Percentiles rank a stretch among this genome's conserved stretches.
Evolutionary conservation across 2,888 invertebrate genomes (phyloP).

Genomic region (Neocrepidodera transversa): DNA sequence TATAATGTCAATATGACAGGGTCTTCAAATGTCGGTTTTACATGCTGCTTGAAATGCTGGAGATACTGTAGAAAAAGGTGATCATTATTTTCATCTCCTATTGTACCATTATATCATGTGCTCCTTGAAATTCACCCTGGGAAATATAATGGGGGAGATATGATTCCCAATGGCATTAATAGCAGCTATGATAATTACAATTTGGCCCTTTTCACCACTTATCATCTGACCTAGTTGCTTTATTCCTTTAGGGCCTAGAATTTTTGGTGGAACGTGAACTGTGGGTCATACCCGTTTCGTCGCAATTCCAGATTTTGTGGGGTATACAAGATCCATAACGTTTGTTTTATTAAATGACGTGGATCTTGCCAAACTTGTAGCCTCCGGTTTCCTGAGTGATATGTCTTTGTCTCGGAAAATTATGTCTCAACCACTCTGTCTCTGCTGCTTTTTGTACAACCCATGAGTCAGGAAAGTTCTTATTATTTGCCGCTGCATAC

Average conservation of each 20-base stretch:
- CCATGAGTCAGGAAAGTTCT: conserved; percentile 38
- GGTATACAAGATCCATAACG: conserved; percentile 31
- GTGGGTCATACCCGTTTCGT: background rate
- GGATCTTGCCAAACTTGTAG: no score
- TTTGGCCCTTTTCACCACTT: conserved; percentile 39
- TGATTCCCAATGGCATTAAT: conserved; percentile 42
- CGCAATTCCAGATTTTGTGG: conserved; percentile 40
- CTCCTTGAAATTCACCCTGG: conserved; percentile 35
- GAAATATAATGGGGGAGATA: conserved; percentile 38
- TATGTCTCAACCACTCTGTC: conserved; percentile 36
- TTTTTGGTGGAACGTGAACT: conserved; percentile 1
- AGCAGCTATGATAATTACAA: conserved; percentile 41
- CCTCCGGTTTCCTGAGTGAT: no score
- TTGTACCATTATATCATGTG: background rate
- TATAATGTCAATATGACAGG: conserved; percentile 11
- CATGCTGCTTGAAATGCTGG: conserved; percentile 33
- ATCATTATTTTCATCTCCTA: background rate
- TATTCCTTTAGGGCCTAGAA: conserved; percentile 44
- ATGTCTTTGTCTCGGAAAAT: conserved; percentile 30
- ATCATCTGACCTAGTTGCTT: conserved; percentile 46
- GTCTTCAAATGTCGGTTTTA: conserved; percentile 37
- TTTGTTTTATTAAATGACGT: conserved; percentile 46
- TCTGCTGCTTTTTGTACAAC: conserved; percentile 31
- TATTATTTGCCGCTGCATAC: conserved; percentile 41
- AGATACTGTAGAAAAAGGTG: background rate